These are phyloP conservation scores for Calyptommatus sinebrachiatus DNA, from an alignment of 2,113 vertebrate genomes.

Conservation along the genomic window DNA sequence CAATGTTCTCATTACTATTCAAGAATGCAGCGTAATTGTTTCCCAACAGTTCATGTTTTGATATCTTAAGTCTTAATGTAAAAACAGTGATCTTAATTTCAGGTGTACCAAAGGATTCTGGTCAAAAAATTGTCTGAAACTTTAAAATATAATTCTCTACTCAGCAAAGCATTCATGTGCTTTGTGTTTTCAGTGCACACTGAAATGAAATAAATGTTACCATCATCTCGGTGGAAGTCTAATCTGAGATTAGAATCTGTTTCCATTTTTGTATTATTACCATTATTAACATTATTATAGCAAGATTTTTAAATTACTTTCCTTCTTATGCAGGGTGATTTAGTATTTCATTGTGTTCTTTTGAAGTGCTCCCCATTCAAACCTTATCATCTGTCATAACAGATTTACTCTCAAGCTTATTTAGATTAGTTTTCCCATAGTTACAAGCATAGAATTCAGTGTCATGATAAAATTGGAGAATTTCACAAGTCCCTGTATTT, in stretches of 20 bases:
- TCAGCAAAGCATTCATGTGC: background rate
- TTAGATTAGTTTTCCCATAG: background rate
- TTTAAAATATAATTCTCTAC: background rate
- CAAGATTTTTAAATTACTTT: background rate
- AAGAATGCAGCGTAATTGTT: background rate
- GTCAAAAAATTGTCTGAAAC: background rate
- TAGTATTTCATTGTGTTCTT: background rate
- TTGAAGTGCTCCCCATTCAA: background rate
- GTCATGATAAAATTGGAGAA: slow-evolving; percentile 21
- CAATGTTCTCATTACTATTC: background rate
- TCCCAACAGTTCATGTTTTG: background rate
- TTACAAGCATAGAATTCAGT: background rate
- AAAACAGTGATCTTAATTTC: background rate
- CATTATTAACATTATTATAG: background rate
- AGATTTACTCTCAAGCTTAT: slow-evolving; percentile 42
- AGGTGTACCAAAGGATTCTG: background rate
- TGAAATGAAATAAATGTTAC: no score
- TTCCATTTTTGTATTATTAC: background rate
- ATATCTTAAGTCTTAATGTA: background rate
- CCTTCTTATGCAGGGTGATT: slow-evolving; percentile 6
- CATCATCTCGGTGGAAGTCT: background rate
- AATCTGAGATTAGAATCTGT: background rate
- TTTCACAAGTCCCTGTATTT: slow-evolving; percentile 34
- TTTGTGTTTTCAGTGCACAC: background rate
- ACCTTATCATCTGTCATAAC: slow-evolving; percentile 27